These are phyloP conservation scores for Ceratina japonica DNA, from an alignment of 1,140 invertebrate genomes.

Conservation along the genomic window DNA sequence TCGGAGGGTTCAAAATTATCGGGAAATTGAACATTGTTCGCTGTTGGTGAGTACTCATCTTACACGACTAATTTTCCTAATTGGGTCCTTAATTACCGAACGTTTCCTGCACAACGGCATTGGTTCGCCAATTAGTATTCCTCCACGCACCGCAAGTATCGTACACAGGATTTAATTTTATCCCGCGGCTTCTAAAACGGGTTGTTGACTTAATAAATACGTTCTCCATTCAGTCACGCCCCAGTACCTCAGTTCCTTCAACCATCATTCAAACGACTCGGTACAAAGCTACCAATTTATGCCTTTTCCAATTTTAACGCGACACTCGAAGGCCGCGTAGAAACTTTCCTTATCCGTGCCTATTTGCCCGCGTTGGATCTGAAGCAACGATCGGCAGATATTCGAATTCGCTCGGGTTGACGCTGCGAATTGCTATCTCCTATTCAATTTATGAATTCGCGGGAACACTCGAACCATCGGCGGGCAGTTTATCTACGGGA, in stretches of 20 bases:
- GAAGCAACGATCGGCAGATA: background rate
- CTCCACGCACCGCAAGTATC: constrained; percentile 5
- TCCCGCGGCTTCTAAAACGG: constrained; percentile 27
- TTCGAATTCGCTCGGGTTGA: background rate
- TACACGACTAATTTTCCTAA: background rate
- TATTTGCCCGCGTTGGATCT: background rate
- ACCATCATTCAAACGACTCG: constrained; percentile 7
- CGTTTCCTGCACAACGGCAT: background rate
- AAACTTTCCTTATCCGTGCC: background rate
- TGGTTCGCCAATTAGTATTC: constrained; percentile 28
- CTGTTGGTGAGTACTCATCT: constrained; percentile 30
- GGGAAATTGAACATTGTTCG: constrained; percentile 6
- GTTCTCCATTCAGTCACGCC: constrained; percentile 6
- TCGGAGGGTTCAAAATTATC: background rate
- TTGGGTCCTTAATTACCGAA: constrained; percentile 37
- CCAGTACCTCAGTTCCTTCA: background rate
- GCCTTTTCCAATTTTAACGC: background rate
- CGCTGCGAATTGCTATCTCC: background rate
- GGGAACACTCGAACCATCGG: background rate
- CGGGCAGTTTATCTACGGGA: background rate
- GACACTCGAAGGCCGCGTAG: background rate
- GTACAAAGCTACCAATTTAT: constrained; percentile 19
- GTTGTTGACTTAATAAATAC: constrained; percentile 47
- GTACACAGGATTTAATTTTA: constrained; percentile 8
- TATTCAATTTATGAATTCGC: background rate